Evolutionary conservation across 2,888 invertebrate species (phyloP).

Genomic region (Argyresthia albistria): DNA sequence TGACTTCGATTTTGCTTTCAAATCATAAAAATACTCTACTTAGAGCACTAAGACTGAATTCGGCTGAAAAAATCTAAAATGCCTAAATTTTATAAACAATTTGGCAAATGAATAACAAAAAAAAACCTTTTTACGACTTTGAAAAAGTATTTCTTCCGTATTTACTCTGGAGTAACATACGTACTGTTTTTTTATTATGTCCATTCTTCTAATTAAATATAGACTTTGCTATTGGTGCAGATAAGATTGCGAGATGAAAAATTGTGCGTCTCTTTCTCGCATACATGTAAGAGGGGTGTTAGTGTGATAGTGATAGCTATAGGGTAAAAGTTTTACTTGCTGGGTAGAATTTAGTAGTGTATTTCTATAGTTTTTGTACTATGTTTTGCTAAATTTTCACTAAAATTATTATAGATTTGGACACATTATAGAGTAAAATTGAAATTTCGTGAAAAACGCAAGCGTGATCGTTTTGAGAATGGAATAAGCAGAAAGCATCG

Average conservation of each 20-base stretch:
- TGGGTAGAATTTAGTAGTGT: conserved; percentile 63
- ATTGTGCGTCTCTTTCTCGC: conserved; percentile 31
- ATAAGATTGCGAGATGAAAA: conserved; percentile 18
- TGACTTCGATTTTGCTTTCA: conserved; percentile 1
- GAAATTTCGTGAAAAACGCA: conserved; percentile 39
- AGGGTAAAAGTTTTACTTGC: conserved; percentile 60
- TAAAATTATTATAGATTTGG: conserved; percentile 59
- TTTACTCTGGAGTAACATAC: neutral
- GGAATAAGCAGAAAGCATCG: conserved; percentile 10
- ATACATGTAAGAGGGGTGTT: conserved; percentile 34
- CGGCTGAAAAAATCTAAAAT: conserved; percentile 33
- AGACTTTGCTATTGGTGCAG: conserved; percentile 44
- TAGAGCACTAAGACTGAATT: conserved; percentile 69
- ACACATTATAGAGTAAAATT: conserved; percentile 47
- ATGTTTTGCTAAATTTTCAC: conserved; percentile 73
- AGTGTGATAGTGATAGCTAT: conserved; percentile 65
- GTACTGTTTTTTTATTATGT: conserved; percentile 6
- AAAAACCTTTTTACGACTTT: neutral
- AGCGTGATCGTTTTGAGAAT: conserved; percentile 33
- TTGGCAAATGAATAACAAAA: conserved; percentile 1
- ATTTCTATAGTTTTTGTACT: conserved; percentile 72
- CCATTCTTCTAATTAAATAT: conserved; percentile 25
- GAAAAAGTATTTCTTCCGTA: neutral
- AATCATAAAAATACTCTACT: conserved; percentile 30
- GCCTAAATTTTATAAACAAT: conserved; percentile 1